phyloP scores from a whole-genome alignment of 1,140 invertebrate genomes.

The Tetraneura akinire region DNA sequence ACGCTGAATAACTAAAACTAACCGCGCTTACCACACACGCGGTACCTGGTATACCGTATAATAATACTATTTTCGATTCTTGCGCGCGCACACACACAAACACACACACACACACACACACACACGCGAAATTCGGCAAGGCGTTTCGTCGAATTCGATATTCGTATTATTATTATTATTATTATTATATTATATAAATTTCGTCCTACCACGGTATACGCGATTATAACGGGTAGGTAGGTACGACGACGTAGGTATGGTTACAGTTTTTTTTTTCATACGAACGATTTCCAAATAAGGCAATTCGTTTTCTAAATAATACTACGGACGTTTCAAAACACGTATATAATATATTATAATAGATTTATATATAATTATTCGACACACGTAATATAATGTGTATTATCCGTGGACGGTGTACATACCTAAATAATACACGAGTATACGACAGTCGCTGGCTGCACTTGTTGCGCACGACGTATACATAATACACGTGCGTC shows the following conservation, averaged over 20 bases:
- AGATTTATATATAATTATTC: conserved; percentile 17
- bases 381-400: conserved; percentile 4
- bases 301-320: neutral
- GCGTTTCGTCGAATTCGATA: conserved; percentile 1
- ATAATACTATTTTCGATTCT: too few relatives aligned
- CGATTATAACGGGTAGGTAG: too few relatives aligned
- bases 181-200: neutral
- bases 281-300: conserved; percentile 24
- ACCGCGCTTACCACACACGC: too few relatives aligned
- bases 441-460: too few relatives aligned
- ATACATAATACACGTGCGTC: neutral
- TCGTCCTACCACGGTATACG: too few relatives aligned
- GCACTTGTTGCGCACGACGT: neutral
- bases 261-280: neutral
- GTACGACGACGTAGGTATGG: neutral
- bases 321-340: too few relatives aligned
- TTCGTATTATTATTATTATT: neutral
- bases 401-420: neutral
- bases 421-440: neutral
- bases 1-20: too few relatives aligned
- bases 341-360: too few relatives aligned
- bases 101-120: too few relatives aligned
- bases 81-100: too few relatives aligned
- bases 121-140: too few relatives aligned
- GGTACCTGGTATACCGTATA: too few relatives aligned